These are phyloP conservation scores for Gopherus evgoodei DNA, from an alignment of 2,113 vertebrate species.

Conservation along the genomic window DNA sequence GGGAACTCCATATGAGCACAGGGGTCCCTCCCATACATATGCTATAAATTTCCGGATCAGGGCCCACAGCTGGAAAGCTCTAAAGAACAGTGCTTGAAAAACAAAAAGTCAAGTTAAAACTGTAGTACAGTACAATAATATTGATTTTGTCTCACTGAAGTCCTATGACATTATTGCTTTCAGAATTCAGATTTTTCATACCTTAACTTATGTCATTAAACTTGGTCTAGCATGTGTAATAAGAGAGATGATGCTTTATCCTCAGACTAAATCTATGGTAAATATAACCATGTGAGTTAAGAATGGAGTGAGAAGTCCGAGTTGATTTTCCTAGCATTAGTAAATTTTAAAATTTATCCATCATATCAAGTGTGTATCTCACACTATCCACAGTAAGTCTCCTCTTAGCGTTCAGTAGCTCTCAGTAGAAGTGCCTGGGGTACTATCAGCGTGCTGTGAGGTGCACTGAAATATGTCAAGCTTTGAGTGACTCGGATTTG, in stretches of 20 bases:
- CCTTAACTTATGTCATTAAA: neutral
- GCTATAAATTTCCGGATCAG: neutral
- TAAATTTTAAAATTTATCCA: neutral
- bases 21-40: neutral
- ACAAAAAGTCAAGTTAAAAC: neutral
- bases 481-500: accelerated
- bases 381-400: accelerated
- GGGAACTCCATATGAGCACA: neutral
- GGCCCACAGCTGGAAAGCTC: neutral
- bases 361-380: neutral
- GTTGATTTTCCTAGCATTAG: neutral
- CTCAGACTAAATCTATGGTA: neutral
- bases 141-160: neutral
- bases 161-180: accelerated
- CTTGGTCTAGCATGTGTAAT: neutral
- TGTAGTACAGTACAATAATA: neutral
- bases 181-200: neutral
- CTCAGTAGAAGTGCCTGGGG: neutral
- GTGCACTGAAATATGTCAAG: accelerated
- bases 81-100: neutral
- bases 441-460: neutral
- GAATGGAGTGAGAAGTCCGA: neutral
- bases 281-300: accelerated
- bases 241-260: neutral
- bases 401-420: accelerated